Evolutionary conservation across 2,888 invertebrate species (phyloP).

Genomic region (Lypha dubia): DNA sequence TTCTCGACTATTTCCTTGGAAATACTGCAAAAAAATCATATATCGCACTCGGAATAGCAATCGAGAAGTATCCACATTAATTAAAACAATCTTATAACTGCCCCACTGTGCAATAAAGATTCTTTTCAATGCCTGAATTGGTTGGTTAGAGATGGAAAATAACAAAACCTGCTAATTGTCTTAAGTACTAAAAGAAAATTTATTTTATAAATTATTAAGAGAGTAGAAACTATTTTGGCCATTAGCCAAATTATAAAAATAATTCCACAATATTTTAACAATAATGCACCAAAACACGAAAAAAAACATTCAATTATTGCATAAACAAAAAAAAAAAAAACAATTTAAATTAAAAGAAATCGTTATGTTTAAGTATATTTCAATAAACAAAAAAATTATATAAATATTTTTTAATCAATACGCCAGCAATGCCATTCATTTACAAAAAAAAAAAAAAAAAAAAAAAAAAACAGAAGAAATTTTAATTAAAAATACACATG

Average conservation of each 20-base stretch:
- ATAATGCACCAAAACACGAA: slow-evolving; percentile 24
- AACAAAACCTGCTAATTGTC: slow-evolving; percentile 68
- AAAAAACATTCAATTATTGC: slow-evolving; percentile 12
- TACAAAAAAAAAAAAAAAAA: neutral
- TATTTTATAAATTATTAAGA: slow-evolving; percentile 64
- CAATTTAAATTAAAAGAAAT: slow-evolving; percentile 30
- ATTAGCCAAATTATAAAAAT: slow-evolving; percentile 55
- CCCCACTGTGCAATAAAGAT: slow-evolving; percentile 5
- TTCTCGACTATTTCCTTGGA: too few relatives aligned
- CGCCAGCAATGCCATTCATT: neutral
- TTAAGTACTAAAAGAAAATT: slow-evolving; percentile 68
- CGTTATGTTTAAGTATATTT: slow-evolving; percentile 25
- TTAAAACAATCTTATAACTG: neutral
- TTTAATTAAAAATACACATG: slow-evolving; percentile 23
- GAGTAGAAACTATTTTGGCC: slow-evolving; percentile 67
- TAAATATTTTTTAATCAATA: slow-evolving; percentile 8
- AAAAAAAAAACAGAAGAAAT: too few relatives aligned
- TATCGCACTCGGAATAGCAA: too few relatives aligned
- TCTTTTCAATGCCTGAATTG: slow-evolving; percentile 12
- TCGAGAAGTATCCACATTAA: too few relatives aligned
- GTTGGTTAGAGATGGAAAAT: slow-evolving; percentile 25
- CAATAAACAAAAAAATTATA: slow-evolving; percentile 16
- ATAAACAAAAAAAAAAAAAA: slow-evolving; percentile 50
- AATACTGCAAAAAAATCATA: too few relatives aligned
- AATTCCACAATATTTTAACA: slow-evolving; percentile 56